Evolutionary conservation across 30 jellyfish, hydroid and myxozoan species (phyloP), one percentile per base, ranked within the genome.

Genomic region (Aurelia sp.): DNA sequence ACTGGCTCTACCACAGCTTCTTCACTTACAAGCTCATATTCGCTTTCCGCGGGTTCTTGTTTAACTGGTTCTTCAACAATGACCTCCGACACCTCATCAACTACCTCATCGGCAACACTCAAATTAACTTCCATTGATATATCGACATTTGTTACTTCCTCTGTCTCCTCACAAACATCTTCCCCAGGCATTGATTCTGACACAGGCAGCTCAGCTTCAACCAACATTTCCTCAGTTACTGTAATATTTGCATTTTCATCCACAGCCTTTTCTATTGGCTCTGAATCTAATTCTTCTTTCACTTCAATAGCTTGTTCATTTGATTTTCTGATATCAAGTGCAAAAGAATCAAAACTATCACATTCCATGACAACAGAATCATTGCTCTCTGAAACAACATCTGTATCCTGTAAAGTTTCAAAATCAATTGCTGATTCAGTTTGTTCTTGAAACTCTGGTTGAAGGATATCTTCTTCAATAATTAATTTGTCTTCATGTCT

Each of bases 301-400:
- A 44, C 68, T 33, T 30, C 88, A 55, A 41, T 52, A 47, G 7
- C 72, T 5, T 65, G 62, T 20, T 65, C 78, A 12, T 74, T 73
- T 19, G 27, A 22, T 47, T 69, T 53, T 64, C 50, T 74, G 27
- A 85, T 83, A 74, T 85, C 55, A 79, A 85, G 75, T 5, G 88
- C 89, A 74, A 74, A 50, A 3, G 89, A 85, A 74, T 85, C 94
- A 85, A 85, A 74, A 55, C 94, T 76, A 76, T 74, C 89, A 66
- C 51, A 50, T 27, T 67, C 89, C 59, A 40, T 52, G 5, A 65
- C 15, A 74, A 50, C 15, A 4, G 70, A 53, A n/a, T 65, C 84
- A 24, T 67, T 55, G 19, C 62, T 66, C n/a, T 73, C 81, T 40
- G 38, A 50, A 47, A 19, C 73, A 80, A 20, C 88, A 19, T 63